Evolutionary conservation across 2,797 vertebrate genomes (phyloP), one percentile per base, ranked within the genome.

Genomic region (Hyperoplus lanceolatus): DNA sequence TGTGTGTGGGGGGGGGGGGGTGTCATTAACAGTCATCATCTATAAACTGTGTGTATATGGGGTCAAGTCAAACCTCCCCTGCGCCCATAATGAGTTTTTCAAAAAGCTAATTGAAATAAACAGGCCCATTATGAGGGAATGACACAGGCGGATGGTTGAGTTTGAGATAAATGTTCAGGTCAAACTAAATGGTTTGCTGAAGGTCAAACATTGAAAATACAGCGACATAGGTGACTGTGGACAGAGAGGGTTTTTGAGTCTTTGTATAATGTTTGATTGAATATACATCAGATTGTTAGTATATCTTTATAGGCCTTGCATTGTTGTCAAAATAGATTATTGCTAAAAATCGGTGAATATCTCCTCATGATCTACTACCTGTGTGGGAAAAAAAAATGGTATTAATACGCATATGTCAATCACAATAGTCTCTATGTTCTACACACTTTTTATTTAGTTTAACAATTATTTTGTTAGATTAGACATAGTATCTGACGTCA

Each of bases 51-150:
- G 51, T 70, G 70, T 69, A 64, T 73, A 73, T 38, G 78, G 75
- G 82, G 88, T 75, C 60, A 68, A 80, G 73, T 9, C 73, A 6
- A 53, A 29, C 29, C 29, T 29, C 68, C 21, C 66, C 81, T 3
- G 42, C 46, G 6, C 45, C 0, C 62, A 62, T 90, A 85, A 90
- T 75, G 72, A 92, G 82, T 13, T 83, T 90, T 88, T 87, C 74
- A 61, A 7, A 7, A 29, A 70, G 81, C 75, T 91, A 87, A 92
- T 91, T 87, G 82, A 91, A 86, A 88, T 84, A 90, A 94, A 92
- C 86, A 88, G 29, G 64, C 73, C 75, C 75, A 84, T 91, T 88
- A 79, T 54, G 77, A 71, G 64, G 11, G 29, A 67, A 80, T 80
- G 12, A 88, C 74, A 41, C 42, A 66, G 82, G 39, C 14, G 64